Conservation (phyloP, 1,140 invertebrate genomes). For the Drosophila malerkotliana region DNA sequence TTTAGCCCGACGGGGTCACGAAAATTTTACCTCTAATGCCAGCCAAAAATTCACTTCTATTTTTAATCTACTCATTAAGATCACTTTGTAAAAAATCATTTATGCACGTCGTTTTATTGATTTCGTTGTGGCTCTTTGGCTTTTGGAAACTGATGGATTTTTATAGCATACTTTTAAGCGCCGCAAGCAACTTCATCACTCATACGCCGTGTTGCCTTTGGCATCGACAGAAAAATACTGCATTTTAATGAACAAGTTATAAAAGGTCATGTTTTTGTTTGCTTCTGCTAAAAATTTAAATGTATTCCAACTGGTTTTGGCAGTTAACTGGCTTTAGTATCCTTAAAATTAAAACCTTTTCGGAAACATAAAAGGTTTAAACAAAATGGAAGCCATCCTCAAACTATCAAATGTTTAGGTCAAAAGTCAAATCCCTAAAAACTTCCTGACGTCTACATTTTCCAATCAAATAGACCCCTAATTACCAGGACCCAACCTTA, state of each 20-base stretch:
- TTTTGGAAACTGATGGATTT: not conserved
- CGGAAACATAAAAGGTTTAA: not conserved
- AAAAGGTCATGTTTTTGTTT: too few species aligned
- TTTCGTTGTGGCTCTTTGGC: not conserved
- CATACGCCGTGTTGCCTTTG: not conserved
- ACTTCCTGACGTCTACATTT: slow-evolving; percentile 11
- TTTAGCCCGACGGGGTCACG: slow-evolving; percentile 33
- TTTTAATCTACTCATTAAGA: slow-evolving; percentile 8
- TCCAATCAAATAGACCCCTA: slow-evolving; percentile 21
- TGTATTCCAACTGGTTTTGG: too few species aligned
- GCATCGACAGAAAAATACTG: too few species aligned
- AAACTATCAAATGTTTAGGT: slow-evolving; percentile 10
- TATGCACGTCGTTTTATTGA: not conserved
- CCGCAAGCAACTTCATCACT: not conserved
- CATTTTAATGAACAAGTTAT: too few species aligned
- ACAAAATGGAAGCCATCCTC: not conserved
- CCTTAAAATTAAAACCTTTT: not conserved
- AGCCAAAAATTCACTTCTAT: slow-evolving; percentile 1
- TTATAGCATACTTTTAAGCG: not conserved
- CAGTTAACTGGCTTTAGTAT: not conserved
- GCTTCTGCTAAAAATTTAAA: too few species aligned
- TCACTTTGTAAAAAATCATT: not conserved
- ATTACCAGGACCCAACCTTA: slow-evolving; percentile 28
- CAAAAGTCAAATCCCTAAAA: not conserved
- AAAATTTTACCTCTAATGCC: not conserved